Evolutionary conservation across 2,888 invertebrate species (phyloP).

Genomic region (Orthosia cruda): DNA sequence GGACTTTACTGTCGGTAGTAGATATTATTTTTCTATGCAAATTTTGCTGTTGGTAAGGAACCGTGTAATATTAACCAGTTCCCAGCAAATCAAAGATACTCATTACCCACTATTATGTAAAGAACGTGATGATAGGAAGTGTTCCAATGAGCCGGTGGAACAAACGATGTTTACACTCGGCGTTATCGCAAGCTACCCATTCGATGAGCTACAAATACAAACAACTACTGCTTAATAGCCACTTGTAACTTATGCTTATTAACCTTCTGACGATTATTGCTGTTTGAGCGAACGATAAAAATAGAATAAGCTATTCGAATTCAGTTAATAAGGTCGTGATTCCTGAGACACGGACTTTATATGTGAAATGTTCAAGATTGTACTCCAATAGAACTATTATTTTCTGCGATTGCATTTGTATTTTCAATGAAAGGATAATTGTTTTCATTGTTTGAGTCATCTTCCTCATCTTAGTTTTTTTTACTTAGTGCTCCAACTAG

Average conservation of each 20-base stretch:
- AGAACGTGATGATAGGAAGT: constrained; percentile 63
- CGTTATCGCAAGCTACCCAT: constrained; percentile 82
- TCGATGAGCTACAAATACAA: constrained; percentile 77
- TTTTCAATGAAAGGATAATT: constrained; percentile 16
- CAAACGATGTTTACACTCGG: constrained; percentile 75
- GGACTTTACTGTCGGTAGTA: neutral
- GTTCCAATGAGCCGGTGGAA: constrained; percentile 59
- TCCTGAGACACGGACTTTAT: constrained; percentile 33
- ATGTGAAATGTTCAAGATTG: constrained; percentile 32
- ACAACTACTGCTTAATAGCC: constrained; percentile 76
- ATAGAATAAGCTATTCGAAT: constrained; percentile 37
- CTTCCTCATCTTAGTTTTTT: constrained; percentile 18
- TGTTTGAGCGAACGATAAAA: constrained; percentile 28
- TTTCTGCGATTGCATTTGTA: constrained; percentile 14
- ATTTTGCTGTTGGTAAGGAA: neutral
- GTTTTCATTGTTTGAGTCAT: constrained; percentile 20
- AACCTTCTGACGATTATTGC: constrained; percentile 57
- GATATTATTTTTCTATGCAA: neutral
- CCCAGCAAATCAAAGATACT: constrained; percentile 34
- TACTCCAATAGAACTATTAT: constrained; percentile 29
- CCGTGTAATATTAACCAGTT: constrained; percentile 15
- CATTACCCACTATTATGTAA: constrained; percentile 52
- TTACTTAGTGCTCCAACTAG: constrained; percentile 11
- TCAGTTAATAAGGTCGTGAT: constrained; percentile 18
- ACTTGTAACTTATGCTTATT: constrained; percentile 69